Evolutionary conservation across 2,888 invertebrate genomes (phyloP).

Genomic region (Protula sp.): DNA sequence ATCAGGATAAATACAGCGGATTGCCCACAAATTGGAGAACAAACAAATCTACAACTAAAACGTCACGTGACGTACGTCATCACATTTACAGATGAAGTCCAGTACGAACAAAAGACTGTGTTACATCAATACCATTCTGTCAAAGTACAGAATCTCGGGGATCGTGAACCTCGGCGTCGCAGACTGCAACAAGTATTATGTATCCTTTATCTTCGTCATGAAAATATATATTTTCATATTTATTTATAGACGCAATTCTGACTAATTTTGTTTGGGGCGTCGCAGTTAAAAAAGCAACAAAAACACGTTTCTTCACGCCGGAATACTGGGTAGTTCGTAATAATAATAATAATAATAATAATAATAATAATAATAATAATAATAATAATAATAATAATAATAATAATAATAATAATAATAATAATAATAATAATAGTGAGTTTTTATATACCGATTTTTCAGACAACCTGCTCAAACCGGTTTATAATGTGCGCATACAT

Average conservation of each 20-base stretch:
- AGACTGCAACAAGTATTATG: slow-evolving; percentile 28
- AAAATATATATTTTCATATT: background rate
- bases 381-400: no score
- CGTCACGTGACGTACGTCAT: no score
- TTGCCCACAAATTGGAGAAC: no score
- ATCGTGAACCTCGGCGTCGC: slow-evolving; percentile 25
- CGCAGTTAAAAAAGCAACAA: background rate
- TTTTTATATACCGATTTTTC: no score
- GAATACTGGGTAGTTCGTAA: background rate
- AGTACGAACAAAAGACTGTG: slow-evolving; percentile 16
- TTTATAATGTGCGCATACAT: no score
- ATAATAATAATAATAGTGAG: no score
- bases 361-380: no score
- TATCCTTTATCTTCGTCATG: slow-evolving; percentile 27
- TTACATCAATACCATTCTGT: slow-evolving; percentile 19
- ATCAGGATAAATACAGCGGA: no score
- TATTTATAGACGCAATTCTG: background rate
- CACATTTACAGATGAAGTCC: slow-evolving; percentile 19
- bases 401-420: no score
- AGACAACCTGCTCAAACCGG: no score
- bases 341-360: no score
- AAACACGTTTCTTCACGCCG: background rate
- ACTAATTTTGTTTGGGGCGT: background rate
- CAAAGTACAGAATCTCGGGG: slow-evolving; percentile 22
- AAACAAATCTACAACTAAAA: no score